Evolutionary conservation across 2,113 vertebrate genomes (phyloP), one percentile per base, ranked within the genome.

Genomic region (Sceloporus tristichus): DNA sequence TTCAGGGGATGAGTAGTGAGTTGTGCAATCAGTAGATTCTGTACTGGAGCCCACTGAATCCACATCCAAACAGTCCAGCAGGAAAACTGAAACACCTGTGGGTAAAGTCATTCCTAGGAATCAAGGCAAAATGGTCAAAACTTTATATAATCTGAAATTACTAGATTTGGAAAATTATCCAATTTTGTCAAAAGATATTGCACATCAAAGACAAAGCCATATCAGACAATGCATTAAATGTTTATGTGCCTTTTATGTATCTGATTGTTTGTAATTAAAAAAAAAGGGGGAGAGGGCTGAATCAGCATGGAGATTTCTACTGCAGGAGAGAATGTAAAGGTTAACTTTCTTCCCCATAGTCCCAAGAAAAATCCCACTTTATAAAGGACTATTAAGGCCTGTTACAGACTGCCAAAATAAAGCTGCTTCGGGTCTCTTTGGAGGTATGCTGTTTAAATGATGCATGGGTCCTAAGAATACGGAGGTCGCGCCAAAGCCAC

Each of bases 1-100:
- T 95, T 99, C 98, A 40, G 98, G 98, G 40, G 98, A 98, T 5
- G 97, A 84, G 3, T 83, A 95, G 86, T 84, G 96, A 84, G 73
- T 92, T 82, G 93, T 84, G 56, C 84, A 95, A 83, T 92, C 95
- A 21, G 89, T 94, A 38, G 5, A 34, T 68, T 59, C 34, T 18
- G 54, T 73, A 16, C 78, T 86, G 82, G 0, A 76, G 53, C 85
- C 79, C 90, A 74, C 81, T 54, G 94, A 96, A 70, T 96, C 95
- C 82, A 82, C 86, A 87, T 95, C 87, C 93, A 97, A 95, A 90
- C 88, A 96, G 13, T 95, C 94, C 11, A 95, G 82, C 68, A 97
- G 88, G 91, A 95, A 97, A 66, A 94, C 95, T 70, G 97, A 97
- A 89, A 95, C 94, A 56, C 96, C 96, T 42, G 94, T 95, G 34